phyloP scores from a whole-genome alignment of 2,113 vertebrate genomes.

The Collichthys lucidus region DNA sequence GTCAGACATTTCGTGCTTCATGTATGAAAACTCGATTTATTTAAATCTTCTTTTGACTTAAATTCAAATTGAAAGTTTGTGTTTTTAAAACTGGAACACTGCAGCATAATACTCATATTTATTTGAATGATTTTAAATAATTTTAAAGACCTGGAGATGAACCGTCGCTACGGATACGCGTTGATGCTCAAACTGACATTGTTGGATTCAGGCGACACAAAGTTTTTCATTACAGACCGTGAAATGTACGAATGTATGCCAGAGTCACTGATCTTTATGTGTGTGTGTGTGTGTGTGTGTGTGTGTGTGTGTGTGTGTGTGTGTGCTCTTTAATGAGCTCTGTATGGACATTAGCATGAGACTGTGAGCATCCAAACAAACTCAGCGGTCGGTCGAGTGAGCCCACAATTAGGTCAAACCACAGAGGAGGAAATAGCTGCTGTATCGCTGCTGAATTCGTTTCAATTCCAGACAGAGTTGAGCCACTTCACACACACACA shows the following conservation, averaged over 20 bases:
- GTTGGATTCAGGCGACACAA: no score
- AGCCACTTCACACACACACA: conserved; percentile 32
- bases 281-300: conserved; percentile 21
- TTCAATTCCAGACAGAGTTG: conserved; percentile 38
- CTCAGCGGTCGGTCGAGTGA: conserved; percentile 53
- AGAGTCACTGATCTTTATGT: conserved; percentile 12
- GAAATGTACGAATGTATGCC: not conserved
- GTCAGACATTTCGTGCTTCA: not conserved
- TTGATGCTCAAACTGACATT: no score
- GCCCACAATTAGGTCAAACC: conserved; percentile 55
- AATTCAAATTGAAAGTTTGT: no score
- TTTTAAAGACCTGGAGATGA: no score
- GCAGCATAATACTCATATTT: no score
- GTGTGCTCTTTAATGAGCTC: conserved; percentile 52
- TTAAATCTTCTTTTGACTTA: not conserved
- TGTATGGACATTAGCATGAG: conserved; percentile 44
- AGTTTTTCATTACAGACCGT: no score
- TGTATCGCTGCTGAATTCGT: conserved; percentile 35
- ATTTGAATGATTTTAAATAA: no score
- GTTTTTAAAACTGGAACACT: no score
- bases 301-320: conserved; percentile 25
- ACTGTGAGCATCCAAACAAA: conserved; percentile 50
- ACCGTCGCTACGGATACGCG: no score
- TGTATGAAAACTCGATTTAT: no score
- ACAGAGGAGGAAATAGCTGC: conserved; percentile 53